Base-by-base conservation (phyloP, 2,113 vertebrate genomes). In the Felis chaus region DNA sequence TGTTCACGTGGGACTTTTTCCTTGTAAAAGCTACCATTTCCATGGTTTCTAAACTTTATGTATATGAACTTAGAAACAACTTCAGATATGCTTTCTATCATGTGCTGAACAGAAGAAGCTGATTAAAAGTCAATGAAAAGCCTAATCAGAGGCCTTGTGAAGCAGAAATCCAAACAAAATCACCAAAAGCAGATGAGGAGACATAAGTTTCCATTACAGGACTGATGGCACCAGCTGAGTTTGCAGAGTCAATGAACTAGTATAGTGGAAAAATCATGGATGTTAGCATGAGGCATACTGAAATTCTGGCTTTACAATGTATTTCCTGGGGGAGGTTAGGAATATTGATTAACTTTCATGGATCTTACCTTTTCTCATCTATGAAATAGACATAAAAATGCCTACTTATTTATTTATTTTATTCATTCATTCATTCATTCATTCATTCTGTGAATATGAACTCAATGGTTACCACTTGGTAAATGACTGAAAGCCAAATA, bases 361-460 rank as follows among this genome's bases (percentile, higher is more conserved):
- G 1, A 41, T 4, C 48, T 89, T 27, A 25, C n/a, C 45, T 66
- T 88, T 96, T 90, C 69, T 94, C 27, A 66, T 76, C 93, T 92
- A n/a, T 81, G 23, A 93, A 93, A 93, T 89, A n/a, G 61, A 55
- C 80, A 63, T 63, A 88, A 76, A 87, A 83, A 33, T 50, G 41
- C 53, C 53, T 63, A 55, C 21, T 29, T 73, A 45, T 25, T 6
- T 50, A 14, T 79, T 76, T 41, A 53, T 33, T 69, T 8, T 57
- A 36, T 41, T 71, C 18, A n/a, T 50, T 27, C 7, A 71, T 92
- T 45, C 14, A 31, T 41, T 71, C 19, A 39, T 50, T 27, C 10
- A 61, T 92, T 31, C 55, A 33, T 61, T 79, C 21, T 48, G 53
- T 53, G 94, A 36, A 87, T 65, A 81, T n/a, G 74, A 94, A 13